phyloP scores from a whole-genome alignment of 2,113 vertebrate genomes.

The Fulica atra region DNA sequence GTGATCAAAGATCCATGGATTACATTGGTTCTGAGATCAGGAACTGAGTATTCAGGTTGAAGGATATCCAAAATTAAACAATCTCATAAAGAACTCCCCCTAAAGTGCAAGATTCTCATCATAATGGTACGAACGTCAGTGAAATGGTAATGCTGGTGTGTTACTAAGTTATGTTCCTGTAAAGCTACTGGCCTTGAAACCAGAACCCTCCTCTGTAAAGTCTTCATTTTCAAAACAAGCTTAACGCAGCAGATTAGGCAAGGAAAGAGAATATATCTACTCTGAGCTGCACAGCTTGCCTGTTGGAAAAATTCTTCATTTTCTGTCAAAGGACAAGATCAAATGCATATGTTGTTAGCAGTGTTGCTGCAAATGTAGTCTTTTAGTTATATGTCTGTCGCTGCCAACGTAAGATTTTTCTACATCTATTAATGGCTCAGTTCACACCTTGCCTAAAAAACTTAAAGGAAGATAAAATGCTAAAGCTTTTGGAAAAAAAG shows the following conservation, averaged over 20 bases:
- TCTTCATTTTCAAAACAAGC: not conserved
- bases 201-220: not conserved
- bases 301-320: not conserved
- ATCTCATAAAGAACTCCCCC: not conserved
- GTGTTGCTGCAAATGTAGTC: not conserved
- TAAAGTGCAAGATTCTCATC: not conserved
- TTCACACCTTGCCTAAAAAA: not conserved
- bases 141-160: not conserved
- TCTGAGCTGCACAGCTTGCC: not conserved
- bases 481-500: not conserved
- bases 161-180: not conserved
- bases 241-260: not conserved
- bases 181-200: not conserved
- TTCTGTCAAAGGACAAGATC: not conserved
- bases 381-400: not conserved
- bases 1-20: not conserved
- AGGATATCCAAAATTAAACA: not conserved
- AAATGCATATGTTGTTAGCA: not conserved
- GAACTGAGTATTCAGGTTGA: not conserved
- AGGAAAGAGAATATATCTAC: not conserved
- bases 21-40: not conserved
- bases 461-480: not conserved
- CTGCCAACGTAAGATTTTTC: not conserved
- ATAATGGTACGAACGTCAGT: not conserved
- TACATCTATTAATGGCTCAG: not conserved